Evolutionary conservation across 2,797 vertebrate genomes (phyloP).

Genomic region (Xenopus petersii): DNA sequence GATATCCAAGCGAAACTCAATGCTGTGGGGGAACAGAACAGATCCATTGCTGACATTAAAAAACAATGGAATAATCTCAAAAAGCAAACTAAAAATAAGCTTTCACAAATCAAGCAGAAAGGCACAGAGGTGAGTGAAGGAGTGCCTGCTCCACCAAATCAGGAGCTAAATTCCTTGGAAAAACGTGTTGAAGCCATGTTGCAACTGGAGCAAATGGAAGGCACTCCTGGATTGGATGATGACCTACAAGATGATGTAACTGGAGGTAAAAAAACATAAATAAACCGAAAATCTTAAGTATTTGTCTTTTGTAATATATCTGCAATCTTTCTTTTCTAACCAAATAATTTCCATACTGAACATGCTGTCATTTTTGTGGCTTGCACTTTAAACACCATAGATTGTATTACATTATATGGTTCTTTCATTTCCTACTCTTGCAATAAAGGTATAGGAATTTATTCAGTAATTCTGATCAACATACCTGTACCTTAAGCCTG

Average conservation of each 20-base stretch:
- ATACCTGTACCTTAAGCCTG: too few species aligned
- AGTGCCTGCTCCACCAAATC: background rate
- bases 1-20: conserved; percentile 45
- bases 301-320: background rate
- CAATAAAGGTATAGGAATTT: too few species aligned
- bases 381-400: too few species aligned
- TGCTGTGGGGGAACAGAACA: conserved; percentile 34
- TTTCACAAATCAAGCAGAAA: conserved; percentile 5
- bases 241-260: conserved; percentile 33
- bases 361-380: too few species aligned
- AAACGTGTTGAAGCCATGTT: conserved; percentile 39
- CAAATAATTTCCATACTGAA: too few species aligned
- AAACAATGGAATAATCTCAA: conserved; percentile 37
- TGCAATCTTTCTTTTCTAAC: too few species aligned
- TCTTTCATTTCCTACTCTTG: too few species aligned
- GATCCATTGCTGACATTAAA: conserved; percentile 41
- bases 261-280: conserved; percentile 42
- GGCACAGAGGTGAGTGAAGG: conserved; percentile 1
- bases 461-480: too few species aligned
- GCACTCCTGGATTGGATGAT: conserved; percentile 31
- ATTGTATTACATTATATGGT: too few species aligned
- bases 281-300: background rate
- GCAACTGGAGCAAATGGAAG: conserved; percentile 27
- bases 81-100: conserved; percentile 39
- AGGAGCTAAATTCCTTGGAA: conserved; percentile 14